These are phyloP conservation scores for Limnephilus lunatus DNA, from an alignment of 2,888 invertebrate species.

Conservation along the genomic window DNA sequence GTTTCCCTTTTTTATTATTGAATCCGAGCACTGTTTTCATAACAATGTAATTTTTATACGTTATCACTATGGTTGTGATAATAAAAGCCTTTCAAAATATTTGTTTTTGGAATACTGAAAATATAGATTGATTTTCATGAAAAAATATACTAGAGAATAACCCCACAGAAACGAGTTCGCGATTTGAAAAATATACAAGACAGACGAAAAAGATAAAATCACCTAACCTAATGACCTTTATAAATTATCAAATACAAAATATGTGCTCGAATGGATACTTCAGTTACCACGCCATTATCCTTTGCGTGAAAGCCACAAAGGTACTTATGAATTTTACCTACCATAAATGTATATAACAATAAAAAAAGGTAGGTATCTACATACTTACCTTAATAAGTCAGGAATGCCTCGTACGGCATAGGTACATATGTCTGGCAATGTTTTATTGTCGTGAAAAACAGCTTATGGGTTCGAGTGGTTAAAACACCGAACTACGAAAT, in stretches of 20 bases:
- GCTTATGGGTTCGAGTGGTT: too few species aligned
- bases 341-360: too few species aligned
- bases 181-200: background rate
- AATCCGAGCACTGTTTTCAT: background rate
- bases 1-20: background rate
- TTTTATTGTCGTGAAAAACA: too few species aligned
- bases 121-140: background rate
- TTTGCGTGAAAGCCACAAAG: background rate
- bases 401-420: too few species aligned
- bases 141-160: background rate
- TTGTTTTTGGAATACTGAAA: background rate
- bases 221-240: too few species aligned
- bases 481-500: background rate
- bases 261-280: too few species aligned
- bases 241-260: too few species aligned
- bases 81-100: background rate
- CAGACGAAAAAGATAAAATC: too few species aligned
- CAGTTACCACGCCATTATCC: too few species aligned
- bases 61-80: background rate
- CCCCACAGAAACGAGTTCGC: background rate
- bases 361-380: background rate
- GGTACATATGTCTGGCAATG: too few species aligned
- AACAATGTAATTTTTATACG: background rate
- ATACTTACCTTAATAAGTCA: background rate
- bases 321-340: background rate